Evolutionary conservation across 2,888 invertebrate genomes (phyloP).

Genomic region (Dryobota labecula): DNA sequence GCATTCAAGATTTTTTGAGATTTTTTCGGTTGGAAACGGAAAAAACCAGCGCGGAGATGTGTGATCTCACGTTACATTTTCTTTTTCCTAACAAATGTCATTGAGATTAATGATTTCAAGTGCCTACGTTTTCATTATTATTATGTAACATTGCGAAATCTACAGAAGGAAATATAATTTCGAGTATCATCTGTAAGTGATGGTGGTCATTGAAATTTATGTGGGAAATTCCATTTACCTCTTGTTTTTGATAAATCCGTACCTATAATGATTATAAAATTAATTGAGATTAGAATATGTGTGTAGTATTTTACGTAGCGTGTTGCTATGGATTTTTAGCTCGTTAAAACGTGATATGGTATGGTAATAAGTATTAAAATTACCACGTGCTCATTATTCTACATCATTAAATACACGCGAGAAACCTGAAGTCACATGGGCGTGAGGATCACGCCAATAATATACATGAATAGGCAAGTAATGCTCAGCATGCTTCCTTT

Average conservation of each 20-base stretch:
- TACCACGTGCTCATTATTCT: slow-evolving; percentile 57
- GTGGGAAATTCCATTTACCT: slow-evolving; percentile 2
- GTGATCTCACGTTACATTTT: slow-evolving; percentile 53
- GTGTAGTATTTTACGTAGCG: slow-evolving; percentile 12
- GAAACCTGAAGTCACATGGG: slow-evolving; percentile 42
- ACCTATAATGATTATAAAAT: slow-evolving; percentile 3
- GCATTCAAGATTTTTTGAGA: slow-evolving; percentile 17
- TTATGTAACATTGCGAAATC: slow-evolving; percentile 36
- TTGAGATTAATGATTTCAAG: slow-evolving; percentile 27
- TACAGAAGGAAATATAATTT: slow-evolving; percentile 3
- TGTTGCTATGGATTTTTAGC: slow-evolving; percentile 34
- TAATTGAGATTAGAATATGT: slow-evolving; percentile 11
- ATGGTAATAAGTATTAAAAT: slow-evolving; percentile 49
- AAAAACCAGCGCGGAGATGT: slow-evolving; percentile 32
- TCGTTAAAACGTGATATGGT: slow-evolving; percentile 33
- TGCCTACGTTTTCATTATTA: slow-evolving; percentile 31
- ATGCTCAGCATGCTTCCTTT: not conserved
- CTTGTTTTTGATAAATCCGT: not conserved
- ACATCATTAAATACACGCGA: slow-evolving; percentile 49
- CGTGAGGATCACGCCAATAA: slow-evolving; percentile 20
- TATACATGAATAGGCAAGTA: slow-evolving; percentile 9
- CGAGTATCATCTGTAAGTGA: not conserved
- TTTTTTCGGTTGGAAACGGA: slow-evolving; percentile 33
- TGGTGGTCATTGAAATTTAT: slow-evolving; percentile 20
- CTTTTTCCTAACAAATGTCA: slow-evolving; percentile 44